Conservation (phyloP, 2,797 vertebrate genomes). For the Catharus ustulatus region DNA sequence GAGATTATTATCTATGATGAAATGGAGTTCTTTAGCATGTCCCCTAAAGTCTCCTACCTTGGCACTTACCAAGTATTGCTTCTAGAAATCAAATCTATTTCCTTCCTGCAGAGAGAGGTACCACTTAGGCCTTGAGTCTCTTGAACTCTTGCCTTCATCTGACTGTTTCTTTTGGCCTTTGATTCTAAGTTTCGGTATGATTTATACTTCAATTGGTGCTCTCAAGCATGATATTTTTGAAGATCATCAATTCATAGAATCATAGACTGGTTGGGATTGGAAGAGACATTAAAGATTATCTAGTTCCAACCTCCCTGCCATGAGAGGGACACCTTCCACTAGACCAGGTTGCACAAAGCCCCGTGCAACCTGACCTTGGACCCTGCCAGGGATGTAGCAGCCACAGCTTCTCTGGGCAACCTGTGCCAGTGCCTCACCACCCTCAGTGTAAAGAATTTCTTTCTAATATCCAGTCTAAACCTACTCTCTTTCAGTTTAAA, state of each 20-base stretch:
- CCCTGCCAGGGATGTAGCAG: not conserved
- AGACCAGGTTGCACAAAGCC: not conserved
- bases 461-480: not conserved
- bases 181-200: not conserved
- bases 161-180: not conserved
- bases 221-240: not conserved
- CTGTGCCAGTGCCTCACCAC: not conserved
- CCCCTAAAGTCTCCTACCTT: not conserved
- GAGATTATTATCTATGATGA: not conserved
- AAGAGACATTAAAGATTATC: not conserved
- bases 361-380: not conserved
- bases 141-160: not conserved
- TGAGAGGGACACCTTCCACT: accelerated
- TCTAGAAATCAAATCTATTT: not conserved
- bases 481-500: not conserved
- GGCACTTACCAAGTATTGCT: not conserved
- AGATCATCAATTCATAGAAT: not conserved
- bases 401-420: not conserved
- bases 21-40: not conserved
- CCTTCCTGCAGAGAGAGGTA: not conserved
- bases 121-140: not conserved
- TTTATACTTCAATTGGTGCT: not conserved
- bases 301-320: not conserved
- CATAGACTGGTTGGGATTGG: not conserved
- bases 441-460: not conserved